Evolutionary conservation across 30 jellyfish, hydroid and myxozoan genomes (phyloP).

Genomic region (Nemopilema nomurai): DNA sequence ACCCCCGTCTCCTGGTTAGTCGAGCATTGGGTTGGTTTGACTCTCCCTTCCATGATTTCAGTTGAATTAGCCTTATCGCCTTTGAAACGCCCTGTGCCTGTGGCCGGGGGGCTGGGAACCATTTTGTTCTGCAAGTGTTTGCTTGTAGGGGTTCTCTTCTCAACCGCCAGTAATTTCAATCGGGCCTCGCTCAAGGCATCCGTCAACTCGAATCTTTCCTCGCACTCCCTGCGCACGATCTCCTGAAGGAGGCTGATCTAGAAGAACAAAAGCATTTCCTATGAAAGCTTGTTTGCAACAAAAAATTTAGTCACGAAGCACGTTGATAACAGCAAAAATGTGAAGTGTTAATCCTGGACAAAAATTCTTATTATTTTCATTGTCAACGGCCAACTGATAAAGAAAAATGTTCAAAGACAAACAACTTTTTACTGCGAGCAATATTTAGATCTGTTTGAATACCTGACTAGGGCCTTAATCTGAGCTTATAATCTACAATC

Average conservation of each 20-base stretch:
- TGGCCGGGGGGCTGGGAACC: constrained; percentile 38
- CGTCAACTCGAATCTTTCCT: constrained; percentile 90
- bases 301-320: neutral
- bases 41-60: constrained; percentile 13
- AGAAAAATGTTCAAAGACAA: too few species aligned
- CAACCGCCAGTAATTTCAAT: constrained; percentile 59
- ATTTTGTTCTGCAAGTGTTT: neutral
- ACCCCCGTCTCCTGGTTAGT: constrained; percentile 25
- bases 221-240: constrained; percentile 94
- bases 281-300: neutral
- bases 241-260: constrained; percentile 83
- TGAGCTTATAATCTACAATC: too few species aligned
- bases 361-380: too few species aligned
- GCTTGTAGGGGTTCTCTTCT: neutral
- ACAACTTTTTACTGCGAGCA: too few species aligned
- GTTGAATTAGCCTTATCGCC: constrained; percentile 2
- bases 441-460: too few species aligned
- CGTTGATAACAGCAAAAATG: too few species aligned
- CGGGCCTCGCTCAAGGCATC: constrained; percentile 90
- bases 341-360: too few species aligned
- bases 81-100: constrained; percentile 29
- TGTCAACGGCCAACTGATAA: too few species aligned
- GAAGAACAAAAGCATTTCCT: neutral
- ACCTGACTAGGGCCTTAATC: too few species aligned
- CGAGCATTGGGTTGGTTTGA: constrained; percentile 13